Base-by-base conservation (phyloP, 1,140 invertebrate genomes). In the Drosophila ficusphila region DNA sequence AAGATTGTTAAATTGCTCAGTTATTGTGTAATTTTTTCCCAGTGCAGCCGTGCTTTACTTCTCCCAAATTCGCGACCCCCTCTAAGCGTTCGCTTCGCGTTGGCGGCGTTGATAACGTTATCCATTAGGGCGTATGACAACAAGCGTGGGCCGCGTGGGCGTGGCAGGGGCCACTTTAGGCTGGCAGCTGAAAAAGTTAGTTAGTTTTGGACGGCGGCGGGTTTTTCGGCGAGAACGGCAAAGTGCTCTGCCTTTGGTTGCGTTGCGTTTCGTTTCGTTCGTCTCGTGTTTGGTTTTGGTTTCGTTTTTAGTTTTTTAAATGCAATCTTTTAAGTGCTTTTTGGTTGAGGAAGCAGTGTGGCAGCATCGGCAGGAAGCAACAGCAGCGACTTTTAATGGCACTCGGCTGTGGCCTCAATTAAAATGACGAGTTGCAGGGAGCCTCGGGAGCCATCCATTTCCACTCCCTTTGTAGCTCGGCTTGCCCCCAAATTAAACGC, bases 271-370 rank as follows among this genome's bases (percentile, higher is more conserved):
- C 33, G 62, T 36, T 41, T 18, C 58, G 34, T 64, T 65, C 60
- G 62, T 67, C 62, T 67, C 62, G 60, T 64, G 76, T 79, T 79
- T 79, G 71, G 62, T 79, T 79, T 79, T 70, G 76, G 64, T 72
- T 72, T 65, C 58, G 56, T 51, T 76, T 74, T 56, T 56, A 53
- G 64, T 71, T 77, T 77, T 77, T 77, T 77, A 77, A 77, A 77
- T 79, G 76, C 76, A 79, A 79, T 79, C 76, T 79, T 75, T 79
- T 79, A 79, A 79, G 76, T 79, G 76, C 76, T 79, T 79, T 79
- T 79, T 79, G 76, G 76, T 79, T 69, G 56, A 62, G 68, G 54
- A 71, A 52, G 68, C 68, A 71, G 68, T 14, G 27, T 9, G 44
- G 58, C 7, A 33, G 4, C 54, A 44, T n/a, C 12, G 48, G 31